A percentile compares a stretch with the other conserved stretches of the same genome.
phyloP scores from a whole-genome alignment of 2,888 invertebrate genomes.

The Oscheius sp. region DNA sequence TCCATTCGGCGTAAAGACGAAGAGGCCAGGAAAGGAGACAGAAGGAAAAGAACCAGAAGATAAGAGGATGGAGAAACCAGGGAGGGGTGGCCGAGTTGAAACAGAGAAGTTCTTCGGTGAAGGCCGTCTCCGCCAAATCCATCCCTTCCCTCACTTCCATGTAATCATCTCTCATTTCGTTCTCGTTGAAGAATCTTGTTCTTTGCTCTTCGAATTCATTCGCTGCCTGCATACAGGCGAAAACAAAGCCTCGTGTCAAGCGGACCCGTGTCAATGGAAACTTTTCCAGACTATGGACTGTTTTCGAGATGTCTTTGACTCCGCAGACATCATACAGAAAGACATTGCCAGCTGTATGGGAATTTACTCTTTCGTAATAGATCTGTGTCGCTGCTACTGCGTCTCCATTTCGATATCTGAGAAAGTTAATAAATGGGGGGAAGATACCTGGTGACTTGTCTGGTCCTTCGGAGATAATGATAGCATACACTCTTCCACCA shows the following conservation, averaged over 20 bases:
- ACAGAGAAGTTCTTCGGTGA: slow-evolving; percentile 47
- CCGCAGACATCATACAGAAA: slow-evolving; percentile 83
- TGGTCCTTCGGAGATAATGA: slow-evolving; percentile 81
- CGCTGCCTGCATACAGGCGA: slow-evolving; percentile 79
- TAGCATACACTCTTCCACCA: slow-evolving; percentile 89
- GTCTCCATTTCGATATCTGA: slow-evolving; percentile 82
- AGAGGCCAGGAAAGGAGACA: slow-evolving; percentile 85
- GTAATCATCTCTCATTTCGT: slow-evolving; percentile 84
- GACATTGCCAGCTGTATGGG: slow-evolving; percentile 81
- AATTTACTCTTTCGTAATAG: slow-evolving; percentile 84
- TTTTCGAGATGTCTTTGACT: slow-evolving; percentile 55
- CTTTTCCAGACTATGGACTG: slow-evolving; percentile 39
- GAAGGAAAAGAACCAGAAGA: slow-evolving; percentile 82
- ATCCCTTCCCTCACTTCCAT: slow-evolving; percentile 82
- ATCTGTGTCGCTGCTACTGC: slow-evolving; percentile 84
- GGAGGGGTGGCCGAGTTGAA: slow-evolving; percentile 49
- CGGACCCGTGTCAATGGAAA: slow-evolving; percentile 43
- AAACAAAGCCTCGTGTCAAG: slow-evolving; percentile 77
- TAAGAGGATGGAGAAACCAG: slow-evolving; percentile 75
- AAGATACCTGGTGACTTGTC: slow-evolving; percentile 74
- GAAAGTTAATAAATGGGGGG: no score
- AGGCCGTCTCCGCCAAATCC: slow-evolving; percentile 75
- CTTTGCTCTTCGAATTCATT: slow-evolving; percentile 84
- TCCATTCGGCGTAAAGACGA: slow-evolving; percentile 80
- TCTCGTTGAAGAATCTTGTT: slow-evolving; percentile 81